Evolutionary conservation across 2,113 vertebrate genomes (phyloP), one percentile per base, ranked within the genome.

Genomic region (Raja brachyura): DNA sequence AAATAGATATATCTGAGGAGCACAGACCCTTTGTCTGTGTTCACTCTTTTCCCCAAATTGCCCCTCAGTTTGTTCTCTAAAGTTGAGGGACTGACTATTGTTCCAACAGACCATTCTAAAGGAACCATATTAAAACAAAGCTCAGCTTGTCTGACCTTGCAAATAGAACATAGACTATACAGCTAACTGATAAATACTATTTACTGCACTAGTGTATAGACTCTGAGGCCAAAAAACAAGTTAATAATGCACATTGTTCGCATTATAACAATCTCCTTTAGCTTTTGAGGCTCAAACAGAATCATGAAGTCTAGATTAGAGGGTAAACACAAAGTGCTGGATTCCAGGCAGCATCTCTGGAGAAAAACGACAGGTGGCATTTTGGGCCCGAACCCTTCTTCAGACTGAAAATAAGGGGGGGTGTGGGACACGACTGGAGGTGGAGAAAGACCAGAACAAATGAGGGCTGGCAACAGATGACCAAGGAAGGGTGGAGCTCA

Each of bases 91-190:
- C n/a, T 88, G 31, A 7, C 16, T 31, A 63, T 33, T 88, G 28
- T n/a, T 88, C 59, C 83, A 86, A 61, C 25, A 86, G 79, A 59
- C 20, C 2, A n/a, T 54, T 92, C n/a, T 92, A 16, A 48, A 90
- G 13, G 25, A 18, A 28, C 22, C 39, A 74, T 74, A 22, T 74
- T 73, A 25, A 88, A 92, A 70, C 68, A 54, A 74, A 54, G 90
- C 73, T 54, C 68, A 28, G 39, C 39, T 63, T 54, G 68, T 73
- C 90, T 92, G 90, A 92, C 90, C 90, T 92, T 92, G 90, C 25
- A 22, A 73, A 28, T 13, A 33, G 39, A 73, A 73, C 66, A 92
- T 39, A 92, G 86, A 20, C 63, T 33, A 31, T 68, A 90, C 31
- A 68, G 68, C 33, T 73, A 25, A 92, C 90, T 25, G 33, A 74